Evolutionary conservation across 2,797 vertebrate species (phyloP).

Genomic region (Argyrosomus regius): DNA sequence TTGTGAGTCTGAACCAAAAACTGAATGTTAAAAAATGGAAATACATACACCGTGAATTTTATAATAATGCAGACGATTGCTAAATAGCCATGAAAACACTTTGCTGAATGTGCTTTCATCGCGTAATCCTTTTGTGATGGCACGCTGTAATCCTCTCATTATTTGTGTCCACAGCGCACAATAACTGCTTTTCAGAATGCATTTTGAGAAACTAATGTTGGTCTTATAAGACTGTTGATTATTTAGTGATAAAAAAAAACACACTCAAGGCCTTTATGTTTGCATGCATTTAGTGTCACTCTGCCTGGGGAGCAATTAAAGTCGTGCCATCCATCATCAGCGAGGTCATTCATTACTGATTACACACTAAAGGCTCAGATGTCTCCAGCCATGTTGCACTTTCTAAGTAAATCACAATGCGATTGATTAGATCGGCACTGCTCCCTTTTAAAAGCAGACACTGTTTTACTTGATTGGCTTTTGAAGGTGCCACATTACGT

Average conservation of each 20-base stretch:
- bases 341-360: conserved; percentile 54
- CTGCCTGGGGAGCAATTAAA: conserved; percentile 29
- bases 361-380: conserved; percentile 20
- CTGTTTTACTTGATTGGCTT: conserved; percentile 35
- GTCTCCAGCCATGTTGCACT: conserved; percentile 33
- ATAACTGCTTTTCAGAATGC: conserved; percentile 47
- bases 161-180: conserved; percentile 57
- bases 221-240: conserved; percentile 47
- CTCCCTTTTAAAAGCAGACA: conserved; percentile 35
- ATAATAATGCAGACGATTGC: conserved; percentile 38
- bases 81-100: conserved; percentile 46
- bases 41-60: background rate
- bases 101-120: conserved; percentile 53
- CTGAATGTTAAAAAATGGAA: conserved; percentile 1
- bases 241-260: conserved; percentile 53
- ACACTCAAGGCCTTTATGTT: conserved; percentile 41
- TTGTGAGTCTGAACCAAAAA: background rate
- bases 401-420: conserved; percentile 36
- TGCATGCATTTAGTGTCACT: conserved; percentile 36
- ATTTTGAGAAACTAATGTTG: conserved; percentile 44
- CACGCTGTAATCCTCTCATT: conserved; percentile 72
- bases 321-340: conserved; percentile 37
- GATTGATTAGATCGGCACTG: conserved; percentile 36
- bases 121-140: conserved; percentile 65
- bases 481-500: conserved; percentile 23